These are phyloP conservation scores for Cordilura impudica DNA, from an alignment of 2,888 invertebrate species.

Conservation along the genomic window DNA sequence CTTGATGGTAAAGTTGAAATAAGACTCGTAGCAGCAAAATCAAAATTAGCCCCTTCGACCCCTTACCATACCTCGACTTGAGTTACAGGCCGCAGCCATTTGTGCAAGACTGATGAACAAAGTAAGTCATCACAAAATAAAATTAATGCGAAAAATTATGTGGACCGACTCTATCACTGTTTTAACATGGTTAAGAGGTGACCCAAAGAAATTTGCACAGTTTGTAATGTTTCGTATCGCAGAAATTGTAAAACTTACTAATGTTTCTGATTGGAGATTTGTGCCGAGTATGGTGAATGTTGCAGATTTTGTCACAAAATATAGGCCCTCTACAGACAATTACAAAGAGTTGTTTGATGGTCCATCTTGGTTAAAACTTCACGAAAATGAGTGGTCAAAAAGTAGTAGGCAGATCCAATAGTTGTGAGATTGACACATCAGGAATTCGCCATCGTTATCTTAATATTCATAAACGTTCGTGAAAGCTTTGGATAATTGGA, in stretches of 20 bases:
- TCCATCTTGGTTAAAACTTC: background rate
- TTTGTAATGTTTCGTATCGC: background rate
- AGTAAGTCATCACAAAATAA: too few relatives aligned
- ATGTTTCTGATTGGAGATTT: background rate
- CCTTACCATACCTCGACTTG: too few relatives aligned
- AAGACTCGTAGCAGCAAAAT: too few relatives aligned
- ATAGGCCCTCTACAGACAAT: background rate
- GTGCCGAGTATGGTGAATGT: background rate
- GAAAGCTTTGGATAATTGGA: too few relatives aligned
- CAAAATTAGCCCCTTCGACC: too few relatives aligned
- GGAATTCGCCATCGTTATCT: slow-evolving; percentile 5
- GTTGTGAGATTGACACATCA: background rate
- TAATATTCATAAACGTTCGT: too few relatives aligned
- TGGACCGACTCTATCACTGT: background rate
- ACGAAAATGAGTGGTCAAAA: background rate
- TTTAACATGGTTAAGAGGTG: background rate
- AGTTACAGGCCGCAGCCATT: too few relatives aligned
- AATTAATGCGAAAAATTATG: too few relatives aligned
- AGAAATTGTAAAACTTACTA: background rate
- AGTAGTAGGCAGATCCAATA: background rate
- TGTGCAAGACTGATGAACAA: too few relatives aligned
- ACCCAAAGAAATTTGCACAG: background rate
- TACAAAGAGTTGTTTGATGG: background rate
- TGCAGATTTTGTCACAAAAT: slow-evolving; percentile 7
- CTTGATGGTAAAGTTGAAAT: too few relatives aligned